These are phyloP conservation scores for Ctenopoma kingsleyae DNA, from an alignment of 2,797 vertebrate genomes.

Conservation along the genomic window DNA sequence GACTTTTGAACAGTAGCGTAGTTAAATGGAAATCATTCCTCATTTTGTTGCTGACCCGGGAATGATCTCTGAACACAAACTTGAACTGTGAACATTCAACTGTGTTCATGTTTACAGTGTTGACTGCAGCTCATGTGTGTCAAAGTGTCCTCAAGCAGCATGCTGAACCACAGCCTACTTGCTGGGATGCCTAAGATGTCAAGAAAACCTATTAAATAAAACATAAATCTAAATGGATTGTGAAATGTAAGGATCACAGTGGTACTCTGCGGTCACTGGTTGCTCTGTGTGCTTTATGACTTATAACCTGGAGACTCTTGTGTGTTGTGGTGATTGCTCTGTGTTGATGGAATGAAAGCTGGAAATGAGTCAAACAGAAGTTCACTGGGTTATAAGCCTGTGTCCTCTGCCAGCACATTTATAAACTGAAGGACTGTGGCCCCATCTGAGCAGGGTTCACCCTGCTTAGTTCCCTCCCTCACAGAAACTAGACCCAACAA, in stretches of 20 bases:
- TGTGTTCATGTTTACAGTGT: not conserved
- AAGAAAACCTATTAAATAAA: not conserved
- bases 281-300: slow-evolving; percentile 23
- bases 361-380: not conserved
- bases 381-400: slow-evolving; percentile 36
- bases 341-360: slow-evolving; percentile 6
- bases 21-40: not conserved
- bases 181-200: slow-evolving; percentile 10
- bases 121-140: slow-evolving; percentile 11
- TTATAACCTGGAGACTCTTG: slow-evolving; percentile 38
- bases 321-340: slow-evolving; percentile 23
- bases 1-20: not conserved
- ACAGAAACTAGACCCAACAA: slow-evolving; percentile 1
- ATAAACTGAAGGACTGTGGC: not conserved
- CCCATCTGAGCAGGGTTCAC: not conserved
- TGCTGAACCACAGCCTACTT: slow-evolving; percentile 28
- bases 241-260: not conserved
- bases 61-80: not conserved
- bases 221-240: not conserved
- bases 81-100: not conserved
- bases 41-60: not conserved
- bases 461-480: not conserved
- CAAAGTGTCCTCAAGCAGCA: slow-evolving; percentile 11
- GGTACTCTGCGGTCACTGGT: too few relatives aligned
- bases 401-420: not conserved